Evolutionary conservation across 1,140 invertebrate genomes (phyloP).

Genomic region (Trichonephila clavata): DNA sequence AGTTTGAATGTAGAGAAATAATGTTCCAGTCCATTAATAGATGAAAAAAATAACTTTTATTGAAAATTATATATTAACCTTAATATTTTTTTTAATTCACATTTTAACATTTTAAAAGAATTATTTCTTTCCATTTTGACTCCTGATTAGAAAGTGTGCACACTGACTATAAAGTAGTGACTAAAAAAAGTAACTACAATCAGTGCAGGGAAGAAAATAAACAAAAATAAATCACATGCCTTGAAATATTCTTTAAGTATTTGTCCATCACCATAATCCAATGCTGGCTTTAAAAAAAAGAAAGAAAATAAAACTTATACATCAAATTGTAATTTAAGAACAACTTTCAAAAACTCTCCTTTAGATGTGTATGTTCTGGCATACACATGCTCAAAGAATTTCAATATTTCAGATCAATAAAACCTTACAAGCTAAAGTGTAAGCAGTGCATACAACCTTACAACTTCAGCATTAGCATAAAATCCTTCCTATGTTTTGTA

Average conservation of each 20-base stretch:
- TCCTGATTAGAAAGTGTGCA: not conserved
- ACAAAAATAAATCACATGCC: constrained; percentile 64
- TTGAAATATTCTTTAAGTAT: constrained; percentile 70
- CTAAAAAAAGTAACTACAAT: not conserved
- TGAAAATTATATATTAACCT: not conserved
- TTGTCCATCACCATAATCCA: constrained; percentile 68
- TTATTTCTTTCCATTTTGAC: constrained; percentile 12
- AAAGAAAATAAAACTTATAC: constrained; percentile 12
- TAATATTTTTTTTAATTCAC: not conserved
- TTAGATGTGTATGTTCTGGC: no score
- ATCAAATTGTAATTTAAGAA: constrained; percentile 39
- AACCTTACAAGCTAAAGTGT: no score
- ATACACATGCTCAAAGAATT: no score
- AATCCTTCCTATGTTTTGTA: no score
- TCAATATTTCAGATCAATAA: no score
- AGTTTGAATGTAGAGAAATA: not conserved
- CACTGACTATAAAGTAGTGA: not conserved
- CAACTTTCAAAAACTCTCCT: no score
- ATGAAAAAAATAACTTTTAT: not conserved
- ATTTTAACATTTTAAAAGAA: not conserved
- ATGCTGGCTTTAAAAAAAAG: constrained; percentile 70
- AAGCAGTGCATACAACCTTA: no score
- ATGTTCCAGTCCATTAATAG: no score
- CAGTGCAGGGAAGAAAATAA: not conserved
- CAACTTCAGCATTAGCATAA: no score